Evolutionary conservation across 2,113 vertebrate genomes (phyloP).

Genomic region (Cairina moschata): DNA sequence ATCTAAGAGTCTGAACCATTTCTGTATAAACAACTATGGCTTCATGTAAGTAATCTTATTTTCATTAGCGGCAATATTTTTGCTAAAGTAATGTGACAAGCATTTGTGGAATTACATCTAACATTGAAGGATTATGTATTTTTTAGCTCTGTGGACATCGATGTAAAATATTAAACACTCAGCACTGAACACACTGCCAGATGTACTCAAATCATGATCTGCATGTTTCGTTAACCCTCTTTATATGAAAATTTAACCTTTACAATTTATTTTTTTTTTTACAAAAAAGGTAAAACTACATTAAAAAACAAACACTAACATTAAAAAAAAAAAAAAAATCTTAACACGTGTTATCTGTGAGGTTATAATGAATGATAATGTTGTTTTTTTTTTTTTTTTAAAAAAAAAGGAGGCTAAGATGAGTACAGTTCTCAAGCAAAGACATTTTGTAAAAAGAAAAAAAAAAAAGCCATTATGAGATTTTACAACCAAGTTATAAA

Average conservation of each 20-base stretch:
- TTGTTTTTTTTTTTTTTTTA: not conserved
- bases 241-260: not conserved
- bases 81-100: not conserved
- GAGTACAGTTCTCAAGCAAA: not conserved
- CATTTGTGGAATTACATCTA: not conserved
- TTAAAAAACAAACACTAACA: not conserved
- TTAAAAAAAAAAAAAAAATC: not conserved
- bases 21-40: not conserved
- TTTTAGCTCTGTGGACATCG: not conserved
- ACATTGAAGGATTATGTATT: not conserved
- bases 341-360: not conserved
- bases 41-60: not conserved
- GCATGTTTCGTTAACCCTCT: not conserved
- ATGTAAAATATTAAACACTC: not conserved
- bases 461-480: not conserved
- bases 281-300: not conserved
- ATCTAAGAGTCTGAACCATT: not conserved
- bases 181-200: not conserved
- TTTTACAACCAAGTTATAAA: not conserved
- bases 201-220: not conserved
- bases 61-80: not conserved
- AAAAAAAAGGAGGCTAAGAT: not conserved
- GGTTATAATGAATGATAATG: not conserved
- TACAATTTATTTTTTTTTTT: not conserved
- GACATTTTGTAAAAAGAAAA: not conserved